These are phyloP conservation scores for Spizaetus ornatus DNA, from an alignment of 2,113 vertebrate species.

Conservation along the genomic window DNA sequence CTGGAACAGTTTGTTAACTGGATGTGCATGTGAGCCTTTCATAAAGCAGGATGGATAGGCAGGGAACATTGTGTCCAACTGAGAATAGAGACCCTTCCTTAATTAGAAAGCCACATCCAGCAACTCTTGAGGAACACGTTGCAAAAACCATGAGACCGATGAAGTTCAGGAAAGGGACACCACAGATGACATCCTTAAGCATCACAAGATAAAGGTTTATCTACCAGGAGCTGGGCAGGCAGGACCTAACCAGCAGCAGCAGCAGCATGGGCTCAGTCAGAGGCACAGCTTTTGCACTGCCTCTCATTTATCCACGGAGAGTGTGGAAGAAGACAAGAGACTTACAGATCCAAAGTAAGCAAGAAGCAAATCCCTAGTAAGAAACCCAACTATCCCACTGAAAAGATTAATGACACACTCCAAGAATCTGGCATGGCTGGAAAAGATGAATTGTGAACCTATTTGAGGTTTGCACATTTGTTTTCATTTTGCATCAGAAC, in stretches of 20 bases:
- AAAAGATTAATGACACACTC: not conserved
- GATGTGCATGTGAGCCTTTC: not conserved
- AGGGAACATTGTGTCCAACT: not conserved
- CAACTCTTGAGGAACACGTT: not conserved
- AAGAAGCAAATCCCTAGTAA: not conserved
- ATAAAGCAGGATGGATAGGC: not conserved
- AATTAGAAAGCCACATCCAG: not conserved
- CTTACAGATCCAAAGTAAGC: not conserved
- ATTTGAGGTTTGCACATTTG: not conserved
- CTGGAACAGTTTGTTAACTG: not conserved
- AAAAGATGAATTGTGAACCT: not conserved
- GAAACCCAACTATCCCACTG: not conserved
- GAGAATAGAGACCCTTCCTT: not conserved
- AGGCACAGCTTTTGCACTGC: not conserved
- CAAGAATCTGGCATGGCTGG: not conserved
- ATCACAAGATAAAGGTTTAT: not conserved
- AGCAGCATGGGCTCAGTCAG: not conserved
- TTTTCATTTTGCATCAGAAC: slow-evolving; percentile 6
- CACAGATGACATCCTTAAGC: not conserved
- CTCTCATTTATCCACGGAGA: not conserved
- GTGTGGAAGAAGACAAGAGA: not conserved
- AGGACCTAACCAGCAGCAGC: not conserved
- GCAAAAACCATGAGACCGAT: not conserved
- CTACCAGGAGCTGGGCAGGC: not conserved
- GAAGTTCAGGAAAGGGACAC: not conserved